Evolutionary conservation across 2,888 invertebrate species (phyloP).

Genomic region (Perizoma affinitatum): DNA sequence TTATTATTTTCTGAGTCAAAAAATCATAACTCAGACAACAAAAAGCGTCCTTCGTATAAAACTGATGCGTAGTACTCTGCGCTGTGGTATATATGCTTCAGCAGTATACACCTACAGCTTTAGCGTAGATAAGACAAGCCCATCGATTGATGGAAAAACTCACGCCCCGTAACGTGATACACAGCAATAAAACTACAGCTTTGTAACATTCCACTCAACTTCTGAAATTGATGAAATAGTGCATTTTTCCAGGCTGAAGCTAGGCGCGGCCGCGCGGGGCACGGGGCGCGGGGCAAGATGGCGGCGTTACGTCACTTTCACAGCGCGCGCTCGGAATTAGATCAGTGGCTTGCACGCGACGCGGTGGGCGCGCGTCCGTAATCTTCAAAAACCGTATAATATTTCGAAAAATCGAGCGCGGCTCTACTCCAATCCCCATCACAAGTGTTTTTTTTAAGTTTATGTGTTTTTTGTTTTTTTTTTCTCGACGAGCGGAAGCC

Average conservation of each 20-base stretch:
- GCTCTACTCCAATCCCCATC: constrained; percentile 22
- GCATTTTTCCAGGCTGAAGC: constrained; percentile 42
- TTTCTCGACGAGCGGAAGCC: constrained; percentile 47
- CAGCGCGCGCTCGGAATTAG: constrained; percentile 78
- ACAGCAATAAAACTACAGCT: constrained; percentile 47
- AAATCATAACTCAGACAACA: background rate
- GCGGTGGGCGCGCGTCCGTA: constrained; percentile 49
- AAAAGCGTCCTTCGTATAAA: background rate
- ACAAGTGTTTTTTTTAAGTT: constrained; percentile 40
- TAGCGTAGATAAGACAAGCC: constrained; percentile 25
- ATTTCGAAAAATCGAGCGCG: constrained; percentile 34
- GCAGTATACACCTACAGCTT: background rate
- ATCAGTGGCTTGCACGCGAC: constrained; percentile 72
- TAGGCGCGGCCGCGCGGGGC: constrained; percentile 53
- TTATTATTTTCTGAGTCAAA: no score
- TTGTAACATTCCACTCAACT: constrained; percentile 58
- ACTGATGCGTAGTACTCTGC: background rate
- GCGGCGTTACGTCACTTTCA: constrained; percentile 80
- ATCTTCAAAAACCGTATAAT: constrained; percentile 36
- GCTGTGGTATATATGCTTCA: background rate
- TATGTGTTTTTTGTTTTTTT: constrained; percentile 45
- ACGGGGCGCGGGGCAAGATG: constrained; percentile 66
- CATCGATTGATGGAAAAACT: constrained; percentile 51
- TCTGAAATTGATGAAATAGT: constrained; percentile 76
- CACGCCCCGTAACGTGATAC: constrained; percentile 48